These are phyloP conservation scores for Oreochromis mossambicus DNA, from an alignment of 2,797 vertebrate genomes.

Conservation along the genomic window DNA sequence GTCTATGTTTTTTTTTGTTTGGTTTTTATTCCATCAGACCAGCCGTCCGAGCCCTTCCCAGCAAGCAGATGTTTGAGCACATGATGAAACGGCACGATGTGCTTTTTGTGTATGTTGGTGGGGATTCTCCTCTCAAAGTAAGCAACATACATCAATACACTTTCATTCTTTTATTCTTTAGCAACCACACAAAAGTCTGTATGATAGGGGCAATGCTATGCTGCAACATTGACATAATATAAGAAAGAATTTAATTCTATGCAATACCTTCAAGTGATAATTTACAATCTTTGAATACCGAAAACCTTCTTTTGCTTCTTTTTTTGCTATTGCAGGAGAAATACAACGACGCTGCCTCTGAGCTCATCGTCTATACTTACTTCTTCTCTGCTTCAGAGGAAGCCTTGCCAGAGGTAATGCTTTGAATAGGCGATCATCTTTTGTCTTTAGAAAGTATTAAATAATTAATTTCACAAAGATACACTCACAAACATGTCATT, in stretches of 20 bases:
- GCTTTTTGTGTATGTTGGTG: conserved; percentile 92
- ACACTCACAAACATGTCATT: not conserved
- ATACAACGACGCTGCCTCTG: conserved; percentile 91
- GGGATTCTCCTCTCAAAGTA: conserved; percentile 94
- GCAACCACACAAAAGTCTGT: not conserved
- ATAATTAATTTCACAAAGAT: not conserved
- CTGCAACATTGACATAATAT: not conserved
- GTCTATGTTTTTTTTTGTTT: not conserved
- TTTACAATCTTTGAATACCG: not conserved
- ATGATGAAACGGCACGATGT: conserved; percentile 88
- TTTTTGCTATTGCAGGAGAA: conserved; percentile 85
- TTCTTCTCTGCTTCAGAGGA: conserved; percentile 96
- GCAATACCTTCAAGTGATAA: not conserved
- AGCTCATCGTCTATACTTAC: conserved; percentile 96
- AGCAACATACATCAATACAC: conserved; percentile 9
- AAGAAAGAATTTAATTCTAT: not conserved
- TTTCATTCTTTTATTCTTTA: not conserved
- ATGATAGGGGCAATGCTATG: not conserved
- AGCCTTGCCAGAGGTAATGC: conserved; percentile 87
- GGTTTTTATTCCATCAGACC: conserved; percentile 72
- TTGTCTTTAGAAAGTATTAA: not conserved
- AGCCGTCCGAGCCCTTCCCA: conserved; percentile 90
- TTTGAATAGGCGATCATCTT: not conserved
- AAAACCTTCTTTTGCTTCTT: not conserved
- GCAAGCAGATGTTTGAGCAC: conserved; percentile 94